Conservation (phyloP, 1,140 invertebrate genomes). For the Bombus turneri region DNA sequence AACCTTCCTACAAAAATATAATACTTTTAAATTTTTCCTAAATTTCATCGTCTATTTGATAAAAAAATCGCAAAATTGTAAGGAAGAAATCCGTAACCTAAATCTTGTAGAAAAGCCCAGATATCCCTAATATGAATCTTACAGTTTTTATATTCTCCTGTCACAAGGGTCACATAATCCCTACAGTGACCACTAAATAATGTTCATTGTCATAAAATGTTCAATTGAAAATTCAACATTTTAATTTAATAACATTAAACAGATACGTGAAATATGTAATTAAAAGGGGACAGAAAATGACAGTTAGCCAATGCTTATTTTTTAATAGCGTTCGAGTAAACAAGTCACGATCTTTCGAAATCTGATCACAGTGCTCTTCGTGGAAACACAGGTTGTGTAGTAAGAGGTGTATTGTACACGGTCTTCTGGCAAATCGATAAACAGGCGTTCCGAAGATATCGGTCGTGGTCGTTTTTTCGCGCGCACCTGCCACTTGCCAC, state of each 20-base stretch:
- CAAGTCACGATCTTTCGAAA: slow-evolving; percentile 11
- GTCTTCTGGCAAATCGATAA: slow-evolving; percentile 43
- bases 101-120: too few relatives aligned
- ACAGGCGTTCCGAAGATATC: slow-evolving; percentile 27
- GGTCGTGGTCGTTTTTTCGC: slow-evolving; percentile 1
- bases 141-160: too few relatives aligned
- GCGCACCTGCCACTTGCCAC: background rate
- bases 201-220: too few relatives aligned
- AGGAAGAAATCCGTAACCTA: too few relatives aligned
- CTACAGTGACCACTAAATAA: too few relatives aligned
- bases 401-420: slow-evolving; percentile 29
- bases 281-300: background rate
- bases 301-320: background rate
- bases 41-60: too few relatives aligned
- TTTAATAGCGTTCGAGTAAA: background rate
- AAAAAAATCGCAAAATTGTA: too few relatives aligned
- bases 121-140: too few relatives aligned
- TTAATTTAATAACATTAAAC: background rate
- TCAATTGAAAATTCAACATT: too few relatives aligned
- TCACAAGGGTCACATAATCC: too few relatives aligned
- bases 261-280: background rate
- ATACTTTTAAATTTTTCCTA: too few relatives aligned
- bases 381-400: slow-evolving; percentile 8
- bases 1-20: too few relatives aligned
- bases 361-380: slow-evolving; percentile 17